Conservation (phyloP, 2,888 invertebrate species). For the Pterostichus niger region DNA sequence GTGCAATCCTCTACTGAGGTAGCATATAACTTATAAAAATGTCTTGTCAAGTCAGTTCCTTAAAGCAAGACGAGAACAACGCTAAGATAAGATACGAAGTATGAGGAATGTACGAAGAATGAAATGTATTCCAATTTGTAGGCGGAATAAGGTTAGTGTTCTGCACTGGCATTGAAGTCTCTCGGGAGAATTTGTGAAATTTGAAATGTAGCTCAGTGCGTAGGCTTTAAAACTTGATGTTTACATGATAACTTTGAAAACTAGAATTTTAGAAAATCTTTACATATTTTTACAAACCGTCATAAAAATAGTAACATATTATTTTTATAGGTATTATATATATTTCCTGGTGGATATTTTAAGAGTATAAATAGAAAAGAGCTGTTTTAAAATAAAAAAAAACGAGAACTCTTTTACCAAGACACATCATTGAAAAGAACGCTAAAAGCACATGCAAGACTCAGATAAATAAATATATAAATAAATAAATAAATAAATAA, state of each 20-base stretch:
- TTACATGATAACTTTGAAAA: background rate
- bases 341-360: too few relatives aligned
- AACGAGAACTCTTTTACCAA: too few relatives aligned
- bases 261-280: background rate
- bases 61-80: background rate
- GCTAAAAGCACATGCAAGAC: too few relatives aligned
- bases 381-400: too few relatives aligned
- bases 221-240: slow-evolving; percentile 10
- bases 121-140: slow-evolving; percentile 27
- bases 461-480: too few relatives aligned
- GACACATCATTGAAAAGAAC: too few relatives aligned
- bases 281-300: background rate
- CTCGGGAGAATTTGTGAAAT: slow-evolving; percentile 24
- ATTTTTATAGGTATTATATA: too few relatives aligned
- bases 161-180: slow-evolving; percentile 31
- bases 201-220: slow-evolving; percentile 31
- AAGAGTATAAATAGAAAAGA: too few relatives aligned
- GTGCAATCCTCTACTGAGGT: too few relatives aligned
- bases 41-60: too few relatives aligned
- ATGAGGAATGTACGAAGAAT: slow-evolving; percentile 16
- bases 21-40: too few relatives aligned
- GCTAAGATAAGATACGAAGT: background rate
- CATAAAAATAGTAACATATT: background rate
- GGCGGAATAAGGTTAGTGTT: slow-evolving; percentile 45
- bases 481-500: too few relatives aligned